Base-by-base conservation (phyloP, 2,888 invertebrate genomes). In the Ommatoiulus sabulosus region DNA sequence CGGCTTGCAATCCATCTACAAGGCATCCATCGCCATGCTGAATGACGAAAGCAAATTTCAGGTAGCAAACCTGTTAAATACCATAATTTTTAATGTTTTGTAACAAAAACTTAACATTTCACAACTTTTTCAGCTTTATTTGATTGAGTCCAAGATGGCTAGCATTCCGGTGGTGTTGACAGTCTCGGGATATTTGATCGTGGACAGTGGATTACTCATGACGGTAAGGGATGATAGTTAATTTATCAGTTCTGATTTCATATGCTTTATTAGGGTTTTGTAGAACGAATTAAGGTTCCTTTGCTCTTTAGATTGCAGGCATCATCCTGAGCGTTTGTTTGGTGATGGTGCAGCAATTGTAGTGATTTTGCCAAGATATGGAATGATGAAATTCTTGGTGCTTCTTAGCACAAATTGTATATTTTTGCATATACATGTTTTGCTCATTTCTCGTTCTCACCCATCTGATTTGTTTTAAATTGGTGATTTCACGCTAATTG, bases 121-220 rank as follows among this genome's bases (percentile, higher is more conserved):
- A 10, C 15, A 48, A 20, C 44, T 44, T 5, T 86, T 86, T 44
- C 44, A 86, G 86, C 46, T 86, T 86, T 46, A 48, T 12, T 44
- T 86, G 44, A 44, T 86, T 7, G 86, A 86, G 48, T 86, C 86
- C 3, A 44, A 86, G 24, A 86, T 86, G 44, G 10, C 20, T 43
- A n/a, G 48, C 12, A 10, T 44, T 44, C 44, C 46, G 1, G 86
- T 86, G 12, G n/a, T n/a, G 8, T 44, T 86, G 44, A 44, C n/a
- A 44, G 20, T 86, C 8, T 86, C 44, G 8, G 46, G 86, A n/a
- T 86, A 10, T n/a, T 20, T 48, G 44, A 10, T 24, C 20, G 20
- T 86, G 15, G 48, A 86, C 24, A 17, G 12, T 44, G 17, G 17
- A 10, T 86, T 86, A 24, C 17, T 86, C 8, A 5, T 86, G 10